Base-by-base conservation (phyloP, 1,140 invertebrate species). In the Acromyrmex echinatior region DNA sequence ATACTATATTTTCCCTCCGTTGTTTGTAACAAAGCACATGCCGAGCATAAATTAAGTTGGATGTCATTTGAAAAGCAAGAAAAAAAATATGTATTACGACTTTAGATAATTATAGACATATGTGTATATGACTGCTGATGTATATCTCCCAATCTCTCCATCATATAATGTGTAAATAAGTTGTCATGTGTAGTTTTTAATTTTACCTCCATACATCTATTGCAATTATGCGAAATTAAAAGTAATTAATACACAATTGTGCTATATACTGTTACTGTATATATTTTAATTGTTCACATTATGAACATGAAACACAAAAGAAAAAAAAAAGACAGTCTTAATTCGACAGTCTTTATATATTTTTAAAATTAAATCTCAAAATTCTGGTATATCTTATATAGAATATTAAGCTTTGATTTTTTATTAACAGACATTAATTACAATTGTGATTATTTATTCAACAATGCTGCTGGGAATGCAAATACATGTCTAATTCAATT, bases 131-230 rank as follows among this genome's bases (percentile, higher is more conserved):
- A 94, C 77, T 90, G 91, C 91, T 87, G 74, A 91, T 91, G 91
- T 94, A 91, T 94, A 94, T 92, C 39, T 45, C 89, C 88, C 53
- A 62, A 16, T 84, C 12, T 84, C 80, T 56, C 62, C 62, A 91
- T 93, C 93, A 93, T 94, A 93, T 93, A 94, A 93, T 88, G 93
- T 94, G 92, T 94, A 94, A 94, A 95, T 94, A 95, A 86, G 89
- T 93, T 84, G 12, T 70, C 45, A 21, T 3, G 16, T 53, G 49
- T 14, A 12, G 18, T 78, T 3, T 65, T 78, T 31, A 78, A 77
- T 77, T 77, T 39, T 62, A 25, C n/a, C 12, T 79, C 2, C 31
- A 78, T 18, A 21, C 35, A 7, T 65, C 16, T 76, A 77, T 39
- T 9, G 14, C 56, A 60, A 66, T 78, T 78, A 39, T 12, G 25